Conservation (phyloP, 2,113 vertebrate genomes). For the Entosphenus tridentatus region DNA sequence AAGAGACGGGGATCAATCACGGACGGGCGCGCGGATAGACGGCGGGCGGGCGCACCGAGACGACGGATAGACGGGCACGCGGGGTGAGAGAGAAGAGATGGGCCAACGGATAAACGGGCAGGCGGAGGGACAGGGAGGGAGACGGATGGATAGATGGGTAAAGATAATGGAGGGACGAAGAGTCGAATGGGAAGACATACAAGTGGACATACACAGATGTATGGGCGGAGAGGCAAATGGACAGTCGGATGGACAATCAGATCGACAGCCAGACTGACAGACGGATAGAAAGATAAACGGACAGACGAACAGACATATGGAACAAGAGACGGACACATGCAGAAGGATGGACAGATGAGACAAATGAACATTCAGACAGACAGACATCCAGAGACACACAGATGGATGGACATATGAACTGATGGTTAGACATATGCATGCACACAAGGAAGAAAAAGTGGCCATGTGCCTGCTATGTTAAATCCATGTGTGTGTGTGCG, state of each 20-base stretch:
- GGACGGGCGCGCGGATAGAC: not conserved
- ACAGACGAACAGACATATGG: too few species aligned
- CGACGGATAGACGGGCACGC: not conserved
- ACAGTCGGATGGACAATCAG: not conserved
- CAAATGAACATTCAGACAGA: too few species aligned
- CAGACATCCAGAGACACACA: too few species aligned
- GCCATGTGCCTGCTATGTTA: too few species aligned
- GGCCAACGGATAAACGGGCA: not conserved
- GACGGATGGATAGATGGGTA: not conserved
- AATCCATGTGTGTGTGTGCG: too few species aligned
- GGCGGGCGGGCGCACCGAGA: not conserved
- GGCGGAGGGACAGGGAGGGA: not conserved
- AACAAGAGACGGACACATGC: too few species aligned
- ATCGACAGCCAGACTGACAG: too few species aligned
- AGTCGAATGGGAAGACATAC: not conserved
- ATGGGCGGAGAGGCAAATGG: not conserved
- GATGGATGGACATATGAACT: too few species aligned
- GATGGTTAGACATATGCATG: too few species aligned
- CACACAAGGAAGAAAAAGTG: too few species aligned
- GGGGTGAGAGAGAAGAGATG: not conserved
- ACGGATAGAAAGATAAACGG: too few species aligned
- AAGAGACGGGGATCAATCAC: not conserved
- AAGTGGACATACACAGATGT: not conserved
- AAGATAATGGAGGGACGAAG: not conserved
- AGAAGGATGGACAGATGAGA: too few species aligned